Base-by-base conservation (phyloP, 2,113 vertebrate genomes). In the Perognathus longimembris region DNA sequence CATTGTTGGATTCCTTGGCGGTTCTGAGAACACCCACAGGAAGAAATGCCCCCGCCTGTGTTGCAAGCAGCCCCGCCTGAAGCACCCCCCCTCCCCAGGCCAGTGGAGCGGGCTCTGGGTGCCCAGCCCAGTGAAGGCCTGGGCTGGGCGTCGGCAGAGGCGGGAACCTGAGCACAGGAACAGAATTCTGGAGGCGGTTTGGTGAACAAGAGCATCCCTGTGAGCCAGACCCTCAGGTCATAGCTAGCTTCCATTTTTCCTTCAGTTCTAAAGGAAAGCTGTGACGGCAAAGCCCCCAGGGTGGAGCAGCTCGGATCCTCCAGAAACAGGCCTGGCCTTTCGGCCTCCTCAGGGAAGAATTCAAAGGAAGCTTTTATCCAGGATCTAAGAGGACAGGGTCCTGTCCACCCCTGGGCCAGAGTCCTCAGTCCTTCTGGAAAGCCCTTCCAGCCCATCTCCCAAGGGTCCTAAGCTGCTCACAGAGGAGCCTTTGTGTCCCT, bases 401-500 rank as follows among this genome's bases (percentile, higher is more conserved):
- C 24, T 0, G 36, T 61, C 42, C 21, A 3, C 9, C 24, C 45
- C 80, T 14, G n/a, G 71, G 67, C 61, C 22, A 40, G 83, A 66
- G n/a, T 9, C 67, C 7, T 81, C 17, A 0, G 12, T 38, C 70
- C 54, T 73, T 57, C 63, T 14, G 7, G 15, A 7, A 1, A 50
- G n/a, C 32, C 6, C 34, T 73, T 34, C 90, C 42, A 54, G 9
- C 22, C 34, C 2, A 12, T 80, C 66, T 45, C 75, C 67, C 38
- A 0, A 1, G 0, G 73, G 63, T 57, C 69, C 61, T n/a, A 5
- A 64, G 66, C 5, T 40, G 54, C 61, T 36, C 21, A 94, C 93
- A 96, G 75, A 94, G 54, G 64, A 36, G 73, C 26, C 91, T 94
- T 89, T 91, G 93, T 92, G 69, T 88, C 83, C 40, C n/a, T 24